Conservation (phyloP, 1,140 invertebrate genomes). For the Drosophila leontia region DNA sequence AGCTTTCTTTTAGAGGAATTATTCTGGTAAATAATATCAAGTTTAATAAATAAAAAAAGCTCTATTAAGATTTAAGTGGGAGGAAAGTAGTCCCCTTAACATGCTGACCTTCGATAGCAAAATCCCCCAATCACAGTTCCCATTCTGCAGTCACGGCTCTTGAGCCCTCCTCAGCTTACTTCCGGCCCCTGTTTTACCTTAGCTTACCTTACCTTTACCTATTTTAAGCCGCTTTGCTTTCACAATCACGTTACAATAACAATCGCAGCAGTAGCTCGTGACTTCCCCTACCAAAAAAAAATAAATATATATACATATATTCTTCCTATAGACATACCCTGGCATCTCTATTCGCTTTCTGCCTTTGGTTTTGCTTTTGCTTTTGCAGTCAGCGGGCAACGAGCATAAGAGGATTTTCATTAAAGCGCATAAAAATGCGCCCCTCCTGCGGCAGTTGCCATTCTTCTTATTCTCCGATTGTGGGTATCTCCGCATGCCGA, state of each 20-base stretch:
- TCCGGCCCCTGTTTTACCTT: not conserved
- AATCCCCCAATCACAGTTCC: conserved; percentile 4
- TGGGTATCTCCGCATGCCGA: conserved; percentile 56
- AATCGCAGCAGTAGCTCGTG: conserved; percentile 37
- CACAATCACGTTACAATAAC: conserved; percentile 54
- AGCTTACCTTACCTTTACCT: conserved; percentile 21
- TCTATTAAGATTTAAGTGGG: not conserved
- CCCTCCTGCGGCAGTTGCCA: conserved; percentile 39
- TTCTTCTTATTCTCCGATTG: conserved; percentile 59
- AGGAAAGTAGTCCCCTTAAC: not conserved
- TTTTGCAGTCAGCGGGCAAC: conserved; percentile 33
- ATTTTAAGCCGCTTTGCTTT: conserved; percentile 52
- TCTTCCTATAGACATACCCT: not conserved
- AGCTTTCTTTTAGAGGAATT: not conserved
- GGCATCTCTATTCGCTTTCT: conserved; percentile 44
- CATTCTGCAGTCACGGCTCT: not conserved
- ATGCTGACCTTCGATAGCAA: not conserved
- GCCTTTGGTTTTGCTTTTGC: conserved; percentile 6
- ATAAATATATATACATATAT: not conserved
- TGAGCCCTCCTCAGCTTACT: not conserved
- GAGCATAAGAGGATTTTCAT: conserved; percentile 80
- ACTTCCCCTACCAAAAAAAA: conserved; percentile 8
- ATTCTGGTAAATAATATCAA: not conserved
- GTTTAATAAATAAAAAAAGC: not conserved
- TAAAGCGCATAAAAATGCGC: conserved; percentile 74